Conservation (phyloP, 37 sponge, comb jelly and placozoan species). For the Halisarca cf. caerulea region DNA sequence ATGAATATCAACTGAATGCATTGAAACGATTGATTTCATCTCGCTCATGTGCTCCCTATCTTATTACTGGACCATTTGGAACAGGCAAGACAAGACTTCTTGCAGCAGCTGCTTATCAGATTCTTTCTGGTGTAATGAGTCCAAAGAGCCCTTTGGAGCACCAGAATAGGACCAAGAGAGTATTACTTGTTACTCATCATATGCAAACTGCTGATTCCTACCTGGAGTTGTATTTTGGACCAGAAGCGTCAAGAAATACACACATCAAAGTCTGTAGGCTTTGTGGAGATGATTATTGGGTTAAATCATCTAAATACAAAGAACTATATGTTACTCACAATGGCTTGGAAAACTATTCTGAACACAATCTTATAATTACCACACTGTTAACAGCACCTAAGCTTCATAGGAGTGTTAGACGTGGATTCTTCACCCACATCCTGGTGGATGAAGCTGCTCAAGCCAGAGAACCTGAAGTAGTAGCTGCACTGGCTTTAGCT, state of each 20-base stretch:
- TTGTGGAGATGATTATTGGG: not conserved
- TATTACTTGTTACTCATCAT: slow-evolving; percentile 72
- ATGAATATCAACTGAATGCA: slow-evolving; percentile 32
- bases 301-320: not conserved
- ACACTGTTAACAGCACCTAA: slow-evolving; percentile 2
- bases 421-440: slow-evolving; percentile 25
- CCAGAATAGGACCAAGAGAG: not conserved
- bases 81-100: slow-evolving; percentile 77
- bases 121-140: slow-evolving; percentile 3
- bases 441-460: slow-evolving; percentile 30
- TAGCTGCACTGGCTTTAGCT: not conserved
- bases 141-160: not conserved
- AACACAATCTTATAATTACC: not conserved
- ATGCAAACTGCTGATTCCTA: slow-evolving; percentile 70
- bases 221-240: slow-evolving; percentile 52
- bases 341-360: not conserved
- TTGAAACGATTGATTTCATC: slow-evolving; percentile 16
- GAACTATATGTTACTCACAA: not conserved
- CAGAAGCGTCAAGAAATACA: not conserved
- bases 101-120: slow-evolving; percentile 62
- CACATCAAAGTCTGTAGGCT: not conserved
- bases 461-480: slow-evolving; percentile 23
- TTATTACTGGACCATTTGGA: slow-evolving; percentile 77
- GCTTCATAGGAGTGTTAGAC: not conserved
- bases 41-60: slow-evolving; percentile 26